A percentile compares a stretch with the other conserved stretches of the same genome.
Conservation (phyloP, 53 echinoderm and acorn worm genomes). For the Echinarachnius parma region DNA sequence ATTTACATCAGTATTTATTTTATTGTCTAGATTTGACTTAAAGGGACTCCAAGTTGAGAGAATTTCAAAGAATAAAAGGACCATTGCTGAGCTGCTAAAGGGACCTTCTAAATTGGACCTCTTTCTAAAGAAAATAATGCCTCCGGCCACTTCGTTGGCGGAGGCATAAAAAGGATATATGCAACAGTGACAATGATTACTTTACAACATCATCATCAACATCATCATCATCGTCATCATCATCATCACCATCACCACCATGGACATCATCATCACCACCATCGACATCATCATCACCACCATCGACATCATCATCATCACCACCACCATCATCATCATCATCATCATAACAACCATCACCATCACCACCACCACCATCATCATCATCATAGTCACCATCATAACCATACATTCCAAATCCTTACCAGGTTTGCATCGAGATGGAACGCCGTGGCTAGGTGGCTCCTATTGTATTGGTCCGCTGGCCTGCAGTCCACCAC, state of each 20-base stretch:
- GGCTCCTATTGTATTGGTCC: conserved; percentile 94
- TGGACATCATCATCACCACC: neutral
- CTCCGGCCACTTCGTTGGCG: too few relatives aligned
- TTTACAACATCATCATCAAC: neutral
- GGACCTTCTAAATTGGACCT: too few relatives aligned
- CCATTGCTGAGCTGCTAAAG: too few relatives aligned
- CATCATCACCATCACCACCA: conserved; percentile 17
- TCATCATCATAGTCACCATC: too few relatives aligned
- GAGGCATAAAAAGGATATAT: too few relatives aligned
- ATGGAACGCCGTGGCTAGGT: conserved; percentile 94
- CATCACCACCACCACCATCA: neutral
- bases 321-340: neutral
- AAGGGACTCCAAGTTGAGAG: too few relatives aligned
- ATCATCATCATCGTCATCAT: conserved; percentile 1
- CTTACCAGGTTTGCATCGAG: conserved; percentile 94
- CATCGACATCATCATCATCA: neutral
- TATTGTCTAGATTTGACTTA: too few relatives aligned
- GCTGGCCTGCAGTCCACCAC: conserved; percentile 97
- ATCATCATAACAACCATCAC: neutral
- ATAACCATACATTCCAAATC: neutral
- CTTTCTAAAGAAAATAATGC: too few relatives aligned
- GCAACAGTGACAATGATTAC: too few relatives aligned
- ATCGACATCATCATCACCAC: neutral
- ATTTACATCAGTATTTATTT: too few relatives aligned
- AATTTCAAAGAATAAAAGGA: too few relatives aligned